Evolutionary conservation across 2,888 invertebrate genomes (phyloP).

Genomic region (Aradus depressus): DNA sequence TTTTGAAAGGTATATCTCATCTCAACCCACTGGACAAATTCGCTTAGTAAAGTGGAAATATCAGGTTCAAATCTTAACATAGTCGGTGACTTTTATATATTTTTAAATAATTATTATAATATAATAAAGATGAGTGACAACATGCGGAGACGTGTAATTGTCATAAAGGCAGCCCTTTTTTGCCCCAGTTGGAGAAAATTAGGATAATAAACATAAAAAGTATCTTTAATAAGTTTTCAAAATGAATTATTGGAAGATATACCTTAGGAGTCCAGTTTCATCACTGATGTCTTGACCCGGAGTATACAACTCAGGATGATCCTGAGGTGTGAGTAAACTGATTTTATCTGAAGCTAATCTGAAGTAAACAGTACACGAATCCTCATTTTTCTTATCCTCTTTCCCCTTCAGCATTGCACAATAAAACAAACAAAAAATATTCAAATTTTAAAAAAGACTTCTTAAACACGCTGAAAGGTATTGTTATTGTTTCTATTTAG

Average conservation of each 20-base stretch:
- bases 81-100: too few relatives aligned
- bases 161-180: neutral
- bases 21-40: too few relatives aligned
- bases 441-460: too few relatives aligned
- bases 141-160: too few relatives aligned
- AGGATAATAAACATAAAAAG: slow-evolving; percentile 3
- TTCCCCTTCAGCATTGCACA: too few relatives aligned
- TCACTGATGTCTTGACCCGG: slow-evolving; percentile 81
- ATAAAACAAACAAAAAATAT: too few relatives aligned
- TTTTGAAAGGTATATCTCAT: too few relatives aligned
- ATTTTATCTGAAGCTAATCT: slow-evolving; percentile 18
- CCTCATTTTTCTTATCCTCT: slow-evolving; percentile 5
- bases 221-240: slow-evolving; percentile 14
- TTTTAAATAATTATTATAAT: too few relatives aligned
- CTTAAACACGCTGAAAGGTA: too few relatives aligned
- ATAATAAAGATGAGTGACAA: too few relatives aligned
- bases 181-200: neutral
- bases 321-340: slow-evolving; percentile 19
- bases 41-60: neutral
- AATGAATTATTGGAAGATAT: slow-evolving; percentile 29
- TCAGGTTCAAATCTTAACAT: too few relatives aligned
- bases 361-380: neutral
- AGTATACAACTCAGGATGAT: slow-evolving; percentile 54
- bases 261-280: slow-evolving; percentile 77
- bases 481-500: too few relatives aligned